Evolutionary conservation across 2,797 vertebrate genomes (phyloP).

Genomic region (Eulemur coronatus): DNA sequence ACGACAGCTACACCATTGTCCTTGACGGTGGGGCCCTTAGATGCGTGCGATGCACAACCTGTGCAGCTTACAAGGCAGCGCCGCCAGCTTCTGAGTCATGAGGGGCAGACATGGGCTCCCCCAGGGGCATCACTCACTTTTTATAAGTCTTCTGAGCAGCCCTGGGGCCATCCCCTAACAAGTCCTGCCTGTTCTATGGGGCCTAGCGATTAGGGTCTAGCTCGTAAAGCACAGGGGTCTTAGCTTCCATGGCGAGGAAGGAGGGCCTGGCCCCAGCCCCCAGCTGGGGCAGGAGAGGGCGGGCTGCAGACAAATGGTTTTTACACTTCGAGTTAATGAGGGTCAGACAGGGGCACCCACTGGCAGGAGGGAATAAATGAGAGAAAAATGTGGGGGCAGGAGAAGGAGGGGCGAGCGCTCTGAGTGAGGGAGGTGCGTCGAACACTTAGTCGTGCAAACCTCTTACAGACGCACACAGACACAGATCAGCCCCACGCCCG

Average conservation of each 20-base stretch:
- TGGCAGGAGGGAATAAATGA: conserved; percentile 68
- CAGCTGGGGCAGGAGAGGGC: background rate
- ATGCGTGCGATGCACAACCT: background rate
- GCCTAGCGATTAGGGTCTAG: background rate
- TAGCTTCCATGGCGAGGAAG: conserved; percentile 10
- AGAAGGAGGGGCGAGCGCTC: background rate
- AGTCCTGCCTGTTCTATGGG: conserved; percentile 2
- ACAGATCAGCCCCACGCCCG: background rate
- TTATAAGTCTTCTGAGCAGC: background rate
- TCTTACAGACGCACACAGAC: background rate
- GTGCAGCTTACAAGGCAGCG: background rate
- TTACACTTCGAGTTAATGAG: conserved; percentile 82
- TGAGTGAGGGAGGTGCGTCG: background rate
- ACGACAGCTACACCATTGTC: background rate
- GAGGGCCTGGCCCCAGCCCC: conserved; percentile 37
- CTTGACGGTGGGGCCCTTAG: background rate
- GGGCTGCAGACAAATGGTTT: conserved; percentile 76
- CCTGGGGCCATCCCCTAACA: background rate
- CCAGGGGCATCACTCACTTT: background rate
- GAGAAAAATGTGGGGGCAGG: conserved; percentile 9
- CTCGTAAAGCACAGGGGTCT: conserved; percentile 54
- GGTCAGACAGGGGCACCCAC: conserved; percentile 67
- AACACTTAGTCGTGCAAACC: conserved; percentile 51
- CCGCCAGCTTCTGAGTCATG: background rate
- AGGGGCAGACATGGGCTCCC: background rate